Percentiles rank a stretch among this genome's conserved stretches.
Conservation (phyloP, 2,888 invertebrate genomes). For the Dicroscelio sp. region DNA sequence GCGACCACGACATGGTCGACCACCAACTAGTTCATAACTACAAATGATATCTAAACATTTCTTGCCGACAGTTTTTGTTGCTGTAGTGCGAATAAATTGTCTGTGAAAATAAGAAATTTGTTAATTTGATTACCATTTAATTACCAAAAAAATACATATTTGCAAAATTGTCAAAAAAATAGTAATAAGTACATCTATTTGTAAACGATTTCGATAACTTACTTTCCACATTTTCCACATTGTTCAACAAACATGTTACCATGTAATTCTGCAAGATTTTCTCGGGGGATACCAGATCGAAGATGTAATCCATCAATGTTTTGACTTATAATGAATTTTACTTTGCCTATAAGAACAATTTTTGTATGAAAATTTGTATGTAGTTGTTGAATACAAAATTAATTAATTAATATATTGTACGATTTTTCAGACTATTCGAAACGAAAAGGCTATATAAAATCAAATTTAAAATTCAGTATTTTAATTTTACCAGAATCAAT, state of each 20-base stretch:
- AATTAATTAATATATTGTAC: no score
- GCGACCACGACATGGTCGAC: slow-evolving; percentile 96
- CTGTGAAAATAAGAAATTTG: slow-evolving; percentile 92
- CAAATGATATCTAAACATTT: slow-evolving; percentile 94
- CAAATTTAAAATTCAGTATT: no score
- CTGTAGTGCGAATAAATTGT: slow-evolving; percentile 95
- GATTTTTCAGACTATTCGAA: no score
- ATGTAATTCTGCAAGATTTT: slow-evolving; percentile 97
- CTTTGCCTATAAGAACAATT: slow-evolving; percentile 91
- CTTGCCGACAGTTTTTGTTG: slow-evolving; percentile 96
- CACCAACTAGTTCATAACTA: slow-evolving; percentile 93
- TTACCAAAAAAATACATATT: slow-evolving; percentile 2
- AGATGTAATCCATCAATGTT: slow-evolving; percentile 99
- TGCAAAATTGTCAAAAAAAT: background rate
- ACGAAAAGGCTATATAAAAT: no score
- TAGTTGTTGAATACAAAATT: no score
- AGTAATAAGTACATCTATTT: background rate
- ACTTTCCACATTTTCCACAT: slow-evolving; percentile 97
- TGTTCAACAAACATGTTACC: slow-evolving; percentile 99
- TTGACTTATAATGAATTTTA: slow-evolving; percentile 98
- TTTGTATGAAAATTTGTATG: slow-evolving; percentile 70
- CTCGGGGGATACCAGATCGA: slow-evolving; percentile 96
- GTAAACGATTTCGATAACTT: slow-evolving; percentile 20
- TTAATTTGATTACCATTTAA: no score
- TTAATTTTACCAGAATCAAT: slow-evolving; percentile 92